A percentile compares a stretch with the other conserved stretches of the same genome.
Conservation (phyloP, 53 echinoderm and acorn worm genomes). For the Apostichopus leukothele region DNA sequence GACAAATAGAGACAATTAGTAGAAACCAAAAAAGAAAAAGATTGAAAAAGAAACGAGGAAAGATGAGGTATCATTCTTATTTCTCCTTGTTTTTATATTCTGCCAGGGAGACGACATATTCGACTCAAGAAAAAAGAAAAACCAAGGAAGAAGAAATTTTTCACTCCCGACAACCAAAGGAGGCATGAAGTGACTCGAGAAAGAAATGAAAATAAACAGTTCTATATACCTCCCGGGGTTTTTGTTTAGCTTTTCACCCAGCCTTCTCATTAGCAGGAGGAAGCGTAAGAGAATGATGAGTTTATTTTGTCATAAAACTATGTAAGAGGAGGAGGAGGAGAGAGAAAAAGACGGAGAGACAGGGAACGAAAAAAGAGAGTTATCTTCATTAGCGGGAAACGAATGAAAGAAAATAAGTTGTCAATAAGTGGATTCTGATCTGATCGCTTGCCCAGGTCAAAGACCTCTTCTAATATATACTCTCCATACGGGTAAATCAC, state of each 20-base stretch:
- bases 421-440: too few relatives aligned
- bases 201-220: not conserved
- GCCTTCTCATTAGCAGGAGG: not conserved
- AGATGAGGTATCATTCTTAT: not conserved
- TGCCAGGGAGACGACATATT: not conserved
- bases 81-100: not conserved
- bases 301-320: not conserved
- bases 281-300: not conserved
- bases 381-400: too few relatives aligned
- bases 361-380: too few relatives aligned
- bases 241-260: slow-evolving; percentile 2
- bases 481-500: too few relatives aligned
- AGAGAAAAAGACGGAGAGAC: too few relatives aligned
- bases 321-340: too few relatives aligned
- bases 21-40: not conserved
- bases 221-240: not conserved
- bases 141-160: too few relatives aligned
- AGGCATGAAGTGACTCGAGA: not conserved
- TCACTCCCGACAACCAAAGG: not conserved
- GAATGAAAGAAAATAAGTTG: too few relatives aligned
- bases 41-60: not conserved
- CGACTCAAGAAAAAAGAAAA: not conserved
- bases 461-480: too few relatives aligned
- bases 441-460: too few relatives aligned
- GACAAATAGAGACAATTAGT: not conserved